Conservation (phyloP, 35 echinoderm and acorn worm species). For the Eucidaris tribuloides region DNA sequence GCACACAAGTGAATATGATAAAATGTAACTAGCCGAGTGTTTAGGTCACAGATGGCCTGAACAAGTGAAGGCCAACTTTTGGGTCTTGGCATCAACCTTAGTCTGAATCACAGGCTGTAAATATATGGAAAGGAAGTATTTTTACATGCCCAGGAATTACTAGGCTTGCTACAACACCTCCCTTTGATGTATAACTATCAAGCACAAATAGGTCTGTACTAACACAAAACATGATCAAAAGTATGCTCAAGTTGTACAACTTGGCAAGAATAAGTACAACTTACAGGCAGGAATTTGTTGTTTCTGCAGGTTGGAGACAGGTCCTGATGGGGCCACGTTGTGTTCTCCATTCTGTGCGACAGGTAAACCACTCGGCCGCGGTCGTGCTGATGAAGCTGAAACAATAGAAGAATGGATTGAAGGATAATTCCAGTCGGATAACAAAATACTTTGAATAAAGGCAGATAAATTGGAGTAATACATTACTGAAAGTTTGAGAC, state of each 20-base stretch:
- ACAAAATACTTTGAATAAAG: not conserved
- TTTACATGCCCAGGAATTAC: not conserved
- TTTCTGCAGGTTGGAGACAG: conserved; percentile 67
- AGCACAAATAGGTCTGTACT: not conserved
- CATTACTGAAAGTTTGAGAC: too few relatives aligned
- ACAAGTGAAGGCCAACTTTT: too few relatives aligned
- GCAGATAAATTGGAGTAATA: not conserved
- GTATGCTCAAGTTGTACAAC: not conserved
- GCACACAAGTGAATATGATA: too few relatives aligned
- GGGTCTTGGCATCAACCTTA: too few relatives aligned
- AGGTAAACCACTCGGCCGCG: conserved; percentile 21
- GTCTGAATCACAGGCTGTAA: not conserved
- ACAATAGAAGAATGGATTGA: conserved; percentile 1
- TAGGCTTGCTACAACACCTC: not conserved
- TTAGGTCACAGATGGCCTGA: too few relatives aligned
- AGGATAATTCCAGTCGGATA: not conserved
- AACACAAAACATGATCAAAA: not conserved
- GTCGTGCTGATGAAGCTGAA: conserved; percentile 69
- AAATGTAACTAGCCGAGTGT: too few relatives aligned
- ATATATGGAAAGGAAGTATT: not conserved
- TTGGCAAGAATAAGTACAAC: not conserved
- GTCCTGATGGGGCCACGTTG: conserved; percentile 46
- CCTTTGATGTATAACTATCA: too few relatives aligned
- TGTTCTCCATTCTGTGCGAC: conserved; percentile 60
- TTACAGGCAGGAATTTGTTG: conserved; percentile 41